Percentiles rank a stretch among this genome's conserved stretches.
These are phyloP conservation scores for Arge pagana DNA, from an alignment of 2,888 invertebrate genomes.

Conservation along the genomic window DNA sequence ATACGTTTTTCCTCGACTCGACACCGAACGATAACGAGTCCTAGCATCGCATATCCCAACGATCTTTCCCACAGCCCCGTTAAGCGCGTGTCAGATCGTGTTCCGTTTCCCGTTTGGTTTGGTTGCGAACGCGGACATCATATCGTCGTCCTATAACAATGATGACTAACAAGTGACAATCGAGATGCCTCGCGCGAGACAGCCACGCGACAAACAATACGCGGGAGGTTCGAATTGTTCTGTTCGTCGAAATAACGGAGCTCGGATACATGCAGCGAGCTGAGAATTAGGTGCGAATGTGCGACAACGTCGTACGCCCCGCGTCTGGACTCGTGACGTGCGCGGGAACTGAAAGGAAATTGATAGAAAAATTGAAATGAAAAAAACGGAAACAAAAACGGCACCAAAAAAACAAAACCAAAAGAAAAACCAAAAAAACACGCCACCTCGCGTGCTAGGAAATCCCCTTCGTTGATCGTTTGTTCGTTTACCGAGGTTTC, in stretches of 20 bases:
- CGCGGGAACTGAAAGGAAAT: background rate
- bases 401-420: background rate
- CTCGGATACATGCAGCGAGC: constrained; percentile 1
- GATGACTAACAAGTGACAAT: constrained; percentile 12
- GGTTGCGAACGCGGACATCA: background rate
- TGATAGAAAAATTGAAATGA: no score
- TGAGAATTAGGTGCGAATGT: no score
- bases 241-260: background rate
- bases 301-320: no score
- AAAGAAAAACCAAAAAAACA: background rate
- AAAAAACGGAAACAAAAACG: background rate
- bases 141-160: background rate
- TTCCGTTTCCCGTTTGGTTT: constrained; percentile 12
- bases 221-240: background rate
- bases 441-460: background rate
- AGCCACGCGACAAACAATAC: constrained; percentile 1
- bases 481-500: no score
- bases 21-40: constrained; percentile 3
- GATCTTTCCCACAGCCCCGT: constrained; percentile 14
- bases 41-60: background rate
- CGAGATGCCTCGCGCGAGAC: background rate
- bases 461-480: no score
- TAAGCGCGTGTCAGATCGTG: background rate
- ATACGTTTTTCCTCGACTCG: background rate
- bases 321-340: background rate